Conservation (phyloP, 1,140 invertebrate genomes). For the Lasioglossum baleicum region DNA sequence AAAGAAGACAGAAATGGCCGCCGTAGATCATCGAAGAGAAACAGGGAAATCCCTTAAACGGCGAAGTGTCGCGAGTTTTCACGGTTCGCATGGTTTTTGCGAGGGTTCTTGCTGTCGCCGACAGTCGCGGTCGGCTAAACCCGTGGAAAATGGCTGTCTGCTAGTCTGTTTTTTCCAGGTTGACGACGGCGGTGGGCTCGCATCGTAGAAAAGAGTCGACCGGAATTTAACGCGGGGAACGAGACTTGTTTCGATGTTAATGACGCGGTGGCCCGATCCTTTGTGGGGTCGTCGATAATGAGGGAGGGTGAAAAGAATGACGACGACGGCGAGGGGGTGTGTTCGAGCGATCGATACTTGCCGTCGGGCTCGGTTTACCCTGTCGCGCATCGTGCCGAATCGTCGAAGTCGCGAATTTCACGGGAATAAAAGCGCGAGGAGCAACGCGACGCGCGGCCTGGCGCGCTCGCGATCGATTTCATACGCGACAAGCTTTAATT, state of each 20-base stretch:
- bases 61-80: neutral
- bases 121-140: neutral
- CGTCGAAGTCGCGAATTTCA: slow-evolving; percentile 22
- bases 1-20: too few relatives aligned
- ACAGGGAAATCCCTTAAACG: too few relatives aligned
- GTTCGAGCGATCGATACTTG: slow-evolving; percentile 8
- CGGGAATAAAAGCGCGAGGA: slow-evolving; percentile 13
- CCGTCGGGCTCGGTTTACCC: neutral
- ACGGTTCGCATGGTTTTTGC: too few relatives aligned
- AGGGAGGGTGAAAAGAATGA: slow-evolving; percentile 42
- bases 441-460: too few relatives aligned
- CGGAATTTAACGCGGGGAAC: slow-evolving; percentile 52
- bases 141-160: slow-evolving; percentile 13
- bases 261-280: slow-evolving; percentile 33
- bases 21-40: too few relatives aligned
- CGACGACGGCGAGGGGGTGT: too few relatives aligned
- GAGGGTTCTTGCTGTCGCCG: too few relatives aligned
- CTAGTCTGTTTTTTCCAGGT: too few relatives aligned
- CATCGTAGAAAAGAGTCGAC: neutral
- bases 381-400: neutral
- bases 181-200: too few relatives aligned
- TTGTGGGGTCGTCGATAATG: slow-evolving; percentile 45
- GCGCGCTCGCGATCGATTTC: slow-evolving; percentile 3
- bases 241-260: slow-evolving; percentile 43
- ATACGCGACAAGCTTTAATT: neutral